phyloP scores from a whole-genome alignment of 2,113 vertebrate genomes.

The Rhabdomys dilectus region DNA sequence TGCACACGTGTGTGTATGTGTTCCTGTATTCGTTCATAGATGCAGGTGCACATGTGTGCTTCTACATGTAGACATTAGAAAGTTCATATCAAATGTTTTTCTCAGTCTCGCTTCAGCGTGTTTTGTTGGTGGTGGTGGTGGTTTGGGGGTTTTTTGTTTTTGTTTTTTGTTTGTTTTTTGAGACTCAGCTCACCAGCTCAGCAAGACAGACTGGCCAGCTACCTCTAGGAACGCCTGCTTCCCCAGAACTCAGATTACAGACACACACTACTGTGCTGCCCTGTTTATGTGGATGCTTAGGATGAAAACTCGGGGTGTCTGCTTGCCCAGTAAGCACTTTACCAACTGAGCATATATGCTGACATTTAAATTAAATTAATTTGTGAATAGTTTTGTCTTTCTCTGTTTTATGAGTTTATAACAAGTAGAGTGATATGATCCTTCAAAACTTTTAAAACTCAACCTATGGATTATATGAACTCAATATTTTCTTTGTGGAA shows the following conservation, averaged over 20 bases:
- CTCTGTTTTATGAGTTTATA: not conserved
- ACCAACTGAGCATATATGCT: not conserved
- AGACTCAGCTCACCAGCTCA: not conserved
- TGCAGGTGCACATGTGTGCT: not conserved
- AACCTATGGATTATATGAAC: conserved; percentile 22
- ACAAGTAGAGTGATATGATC: not conserved
- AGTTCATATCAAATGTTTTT: not conserved
- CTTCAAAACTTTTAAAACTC: not conserved
- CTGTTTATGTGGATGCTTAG: not conserved
- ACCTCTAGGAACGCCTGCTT: not conserved
- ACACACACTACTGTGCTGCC: too few relatives aligned
- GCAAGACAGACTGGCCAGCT: not conserved
- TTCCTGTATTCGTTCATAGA: not conserved
- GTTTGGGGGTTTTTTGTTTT: not conserved
- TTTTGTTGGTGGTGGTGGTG: too few relatives aligned
- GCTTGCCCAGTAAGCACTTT: not conserved
- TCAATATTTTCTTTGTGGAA: not conserved
- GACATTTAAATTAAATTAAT: not conserved
- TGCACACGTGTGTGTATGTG: not conserved
- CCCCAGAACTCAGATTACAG: not conserved
- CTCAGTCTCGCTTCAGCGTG: not conserved
- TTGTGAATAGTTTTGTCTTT: not conserved
- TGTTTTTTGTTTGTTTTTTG: not conserved
- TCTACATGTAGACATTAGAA: not conserved
- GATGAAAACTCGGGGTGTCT: not conserved